Evolutionary conservation across 1,140 invertebrate species (phyloP).

Genomic region (Drosophila aff.): DNA sequence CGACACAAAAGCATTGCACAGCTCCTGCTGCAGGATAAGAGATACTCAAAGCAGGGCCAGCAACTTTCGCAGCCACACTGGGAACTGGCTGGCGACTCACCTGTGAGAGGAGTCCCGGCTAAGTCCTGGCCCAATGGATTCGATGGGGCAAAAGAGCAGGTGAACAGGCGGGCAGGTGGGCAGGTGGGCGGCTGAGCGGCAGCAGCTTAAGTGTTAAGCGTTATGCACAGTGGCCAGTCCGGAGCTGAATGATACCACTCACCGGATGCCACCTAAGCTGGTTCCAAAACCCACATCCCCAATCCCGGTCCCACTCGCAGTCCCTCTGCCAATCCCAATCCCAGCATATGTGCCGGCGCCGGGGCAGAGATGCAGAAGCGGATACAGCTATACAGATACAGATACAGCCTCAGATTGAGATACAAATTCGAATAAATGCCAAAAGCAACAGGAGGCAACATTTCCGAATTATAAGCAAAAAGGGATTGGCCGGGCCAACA

Average conservation of each 20-base stretch:
- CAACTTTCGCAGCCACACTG: slow-evolving; percentile 58
- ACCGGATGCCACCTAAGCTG: slow-evolving; percentile 43
- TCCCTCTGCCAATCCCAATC: slow-evolving; percentile 11
- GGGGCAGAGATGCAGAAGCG: slow-evolving; percentile 23
- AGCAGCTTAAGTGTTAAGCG: slow-evolving; percentile 84
- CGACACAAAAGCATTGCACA: slow-evolving; percentile 23
- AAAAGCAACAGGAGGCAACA: slow-evolving; percentile 77
- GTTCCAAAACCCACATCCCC: slow-evolving; percentile 22
- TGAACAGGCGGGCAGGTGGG: background rate
- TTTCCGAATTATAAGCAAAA: slow-evolving; percentile 82
- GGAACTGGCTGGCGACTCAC: slow-evolving; percentile 43
- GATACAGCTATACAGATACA: slow-evolving; percentile 39
- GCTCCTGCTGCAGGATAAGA: slow-evolving; percentile 36
- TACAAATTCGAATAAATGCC: slow-evolving; percentile 82
- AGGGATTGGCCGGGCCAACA: slow-evolving; percentile 72
- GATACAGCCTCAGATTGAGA: slow-evolving; percentile 58
- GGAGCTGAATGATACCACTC: slow-evolving; percentile 46
- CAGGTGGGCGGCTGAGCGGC: slow-evolving; percentile 34
- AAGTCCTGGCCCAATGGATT: slow-evolving; percentile 32
- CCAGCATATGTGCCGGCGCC: slow-evolving; percentile 51
- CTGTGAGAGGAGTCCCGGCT: slow-evolving; percentile 46
- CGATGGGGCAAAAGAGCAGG: slow-evolving; percentile 18
- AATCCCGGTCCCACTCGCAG: background rate
- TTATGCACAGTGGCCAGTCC: slow-evolving; percentile 66
- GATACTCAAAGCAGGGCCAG: slow-evolving; percentile 8